phyloP scores from a whole-genome alignment of 2,113 vertebrate species.

The Circaetus cinerascens region DNA sequence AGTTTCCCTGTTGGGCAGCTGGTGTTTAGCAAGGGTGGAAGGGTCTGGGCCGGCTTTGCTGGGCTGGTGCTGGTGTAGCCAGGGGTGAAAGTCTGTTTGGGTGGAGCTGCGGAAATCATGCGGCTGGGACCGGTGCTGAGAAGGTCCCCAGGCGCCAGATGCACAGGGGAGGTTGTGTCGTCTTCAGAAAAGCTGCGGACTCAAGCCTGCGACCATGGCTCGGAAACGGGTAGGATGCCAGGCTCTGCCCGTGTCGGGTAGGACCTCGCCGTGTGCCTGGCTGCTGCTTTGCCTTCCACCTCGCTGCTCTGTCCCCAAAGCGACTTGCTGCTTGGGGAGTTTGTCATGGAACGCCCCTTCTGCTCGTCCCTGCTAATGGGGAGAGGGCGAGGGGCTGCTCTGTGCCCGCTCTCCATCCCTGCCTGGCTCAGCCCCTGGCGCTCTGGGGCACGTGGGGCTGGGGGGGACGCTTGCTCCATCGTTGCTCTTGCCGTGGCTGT shows the following conservation, averaged over 20 bases:
- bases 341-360: not conserved
- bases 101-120: constrained; percentile 17
- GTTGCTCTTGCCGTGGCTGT: not conserved
- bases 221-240: constrained; percentile 31
- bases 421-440: not conserved
- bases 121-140: not conserved
- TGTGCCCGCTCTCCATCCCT: not conserved
- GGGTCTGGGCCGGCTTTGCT: rapidly evolving
- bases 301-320: not conserved
- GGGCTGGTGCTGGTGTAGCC: not conserved
- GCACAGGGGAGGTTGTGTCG: not conserved
- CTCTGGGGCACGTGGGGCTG: rapidly evolving
- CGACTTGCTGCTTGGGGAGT: not conserved
- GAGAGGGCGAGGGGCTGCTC: not conserved
- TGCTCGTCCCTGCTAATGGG: rapidly evolving
- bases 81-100: not conserved
- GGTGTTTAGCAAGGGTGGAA: not conserved
- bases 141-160: not conserved
- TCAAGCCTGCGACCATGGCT: constrained; percentile 3
- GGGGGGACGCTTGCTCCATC: not conserved
- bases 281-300: not conserved
- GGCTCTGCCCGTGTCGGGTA: not conserved
- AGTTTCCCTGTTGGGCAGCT: not conserved
- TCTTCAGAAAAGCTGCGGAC: not conserved
- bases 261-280: rapidly evolving